Evolutionary conservation across 2,113 vertebrate genomes (phyloP).

Genomic region (Toxotes jaculatrix): DNA sequence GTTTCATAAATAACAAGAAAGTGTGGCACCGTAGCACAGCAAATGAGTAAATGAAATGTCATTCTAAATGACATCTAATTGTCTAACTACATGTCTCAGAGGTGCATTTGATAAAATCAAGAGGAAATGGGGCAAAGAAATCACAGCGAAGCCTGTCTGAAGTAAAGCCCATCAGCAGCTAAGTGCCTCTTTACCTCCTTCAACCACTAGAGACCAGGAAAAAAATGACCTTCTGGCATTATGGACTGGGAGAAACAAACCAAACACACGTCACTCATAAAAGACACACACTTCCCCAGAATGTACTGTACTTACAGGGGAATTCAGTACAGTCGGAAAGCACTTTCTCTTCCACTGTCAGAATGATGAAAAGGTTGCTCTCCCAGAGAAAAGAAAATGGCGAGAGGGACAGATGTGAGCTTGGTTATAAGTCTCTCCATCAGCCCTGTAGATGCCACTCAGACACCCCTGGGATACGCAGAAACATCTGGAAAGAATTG

Average conservation of each 20-base stretch:
- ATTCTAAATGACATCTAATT: slow-evolving; percentile 72
- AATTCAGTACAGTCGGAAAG: slow-evolving; percentile 61
- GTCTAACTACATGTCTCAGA: slow-evolving; percentile 70
- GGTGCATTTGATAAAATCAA: slow-evolving; percentile 74
- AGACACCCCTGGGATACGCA: slow-evolving; percentile 75
- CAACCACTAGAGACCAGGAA: slow-evolving; percentile 69
- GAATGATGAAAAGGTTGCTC: slow-evolving; percentile 80
- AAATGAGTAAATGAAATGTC: slow-evolving; percentile 71
- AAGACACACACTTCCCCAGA: slow-evolving; percentile 43
- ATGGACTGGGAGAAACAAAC: slow-evolving; percentile 65
- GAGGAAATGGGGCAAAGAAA: slow-evolving; percentile 75
- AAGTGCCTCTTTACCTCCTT: slow-evolving; percentile 84
- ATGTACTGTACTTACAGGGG: slow-evolving; percentile 62
- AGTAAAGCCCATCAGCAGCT: slow-evolving; percentile 69
- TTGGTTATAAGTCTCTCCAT: slow-evolving; percentile 71
- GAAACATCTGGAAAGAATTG: slow-evolving; percentile 85
- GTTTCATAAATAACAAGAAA: slow-evolving; percentile 17
- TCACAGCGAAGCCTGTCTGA: slow-evolving; percentile 62
- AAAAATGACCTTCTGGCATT: slow-evolving; percentile 73
- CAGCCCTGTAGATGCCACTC: slow-evolving; percentile 66
- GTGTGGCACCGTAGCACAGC: slow-evolving; percentile 2
- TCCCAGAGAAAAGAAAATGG: slow-evolving; percentile 46
- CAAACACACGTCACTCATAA: slow-evolving; percentile 69
- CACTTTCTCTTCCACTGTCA: slow-evolving; percentile 72
- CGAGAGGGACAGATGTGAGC: slow-evolving; percentile 82